Evolutionary conservation across 2,888 invertebrate species (phyloP).

Genomic region (Tridacna crocea): DNA sequence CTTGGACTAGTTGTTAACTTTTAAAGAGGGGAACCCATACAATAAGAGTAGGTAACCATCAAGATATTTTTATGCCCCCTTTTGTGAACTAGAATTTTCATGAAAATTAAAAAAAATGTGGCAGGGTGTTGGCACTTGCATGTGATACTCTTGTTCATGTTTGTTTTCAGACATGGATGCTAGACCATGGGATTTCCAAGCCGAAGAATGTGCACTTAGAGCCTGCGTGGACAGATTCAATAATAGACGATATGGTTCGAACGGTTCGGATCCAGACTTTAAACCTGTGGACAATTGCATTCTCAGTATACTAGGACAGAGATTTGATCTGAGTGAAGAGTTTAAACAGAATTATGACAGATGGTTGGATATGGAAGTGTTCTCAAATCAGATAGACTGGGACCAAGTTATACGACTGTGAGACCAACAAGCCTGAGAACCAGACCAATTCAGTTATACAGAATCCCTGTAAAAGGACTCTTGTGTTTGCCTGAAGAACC

Average conservation of each 20-base stretch:
- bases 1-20: too few relatives aligned
- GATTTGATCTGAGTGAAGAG: constrained; percentile 94
- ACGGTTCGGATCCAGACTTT: constrained; percentile 86
- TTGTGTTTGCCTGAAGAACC: too few relatives aligned
- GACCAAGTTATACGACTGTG: constrained; percentile 81
- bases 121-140: too few relatives aligned
- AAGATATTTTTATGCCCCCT: too few relatives aligned
- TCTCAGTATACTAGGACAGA: constrained; percentile 91
- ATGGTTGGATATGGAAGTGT: constrained; percentile 99
- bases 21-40: too few relatives aligned
- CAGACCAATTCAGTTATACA: too few relatives aligned
- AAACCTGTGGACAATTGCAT: constrained; percentile 92
- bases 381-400: constrained; percentile 89
- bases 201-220: constrained; percentile 97
- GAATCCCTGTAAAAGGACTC: too few relatives aligned
- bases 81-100: too few relatives aligned
- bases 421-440: neutral
- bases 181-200: constrained; percentile 98
- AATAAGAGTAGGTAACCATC: too few relatives aligned
- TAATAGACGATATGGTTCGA: constrained; percentile 92
- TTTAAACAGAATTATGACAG: constrained; percentile 89
- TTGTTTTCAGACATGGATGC: constrained; percentile 92
- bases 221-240: constrained; percentile 98
- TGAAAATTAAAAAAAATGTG: too few relatives aligned
- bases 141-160: constrained; percentile 3